Conservation (phyloP, 2,797 vertebrate genomes). For the Anableps anableps region DNA sequence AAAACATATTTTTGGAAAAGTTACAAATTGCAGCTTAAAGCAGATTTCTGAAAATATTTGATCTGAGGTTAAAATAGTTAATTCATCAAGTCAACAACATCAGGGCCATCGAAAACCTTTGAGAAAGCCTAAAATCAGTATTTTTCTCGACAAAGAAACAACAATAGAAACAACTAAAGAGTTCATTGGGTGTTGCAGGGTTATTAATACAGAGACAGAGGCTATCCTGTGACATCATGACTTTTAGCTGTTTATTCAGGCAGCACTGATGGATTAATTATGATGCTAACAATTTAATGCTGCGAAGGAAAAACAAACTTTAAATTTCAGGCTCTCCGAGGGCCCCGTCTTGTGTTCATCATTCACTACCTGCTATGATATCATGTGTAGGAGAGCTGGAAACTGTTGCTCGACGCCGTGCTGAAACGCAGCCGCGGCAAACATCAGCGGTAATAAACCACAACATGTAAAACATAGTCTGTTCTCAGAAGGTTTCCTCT, state of each 20-base stretch:
- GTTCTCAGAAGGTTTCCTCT: conserved; percentile 45
- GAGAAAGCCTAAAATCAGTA: neutral
- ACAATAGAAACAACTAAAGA: neutral
- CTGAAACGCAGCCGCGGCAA: conserved; percentile 36
- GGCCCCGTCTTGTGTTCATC: neutral
- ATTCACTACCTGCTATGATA: conserved; percentile 41
- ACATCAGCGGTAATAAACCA: conserved; percentile 28
- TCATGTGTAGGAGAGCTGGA: conserved; percentile 45
- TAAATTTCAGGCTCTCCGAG: neutral
- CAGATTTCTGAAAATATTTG: no score
- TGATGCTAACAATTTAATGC: conserved; percentile 6
- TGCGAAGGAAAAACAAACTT: conserved; percentile 2
- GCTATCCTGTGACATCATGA: neutral
- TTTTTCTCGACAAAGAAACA: neutral
- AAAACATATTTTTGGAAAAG: no score
- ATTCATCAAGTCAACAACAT: neutral
- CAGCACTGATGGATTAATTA: neutral
- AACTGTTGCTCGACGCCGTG: conserved; percentile 38
- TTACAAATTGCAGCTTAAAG: no score
- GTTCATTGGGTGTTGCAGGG: neutral
- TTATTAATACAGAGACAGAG: neutral
- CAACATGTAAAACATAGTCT: conserved; percentile 50
- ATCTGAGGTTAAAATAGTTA: no score
- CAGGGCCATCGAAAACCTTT: neutral
- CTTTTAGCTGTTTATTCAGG: neutral